These are phyloP conservation scores for Cyphomyrus plagiostoma DNA, from an alignment of 2,113 vertebrate species.

Conservation along the genomic window DNA sequence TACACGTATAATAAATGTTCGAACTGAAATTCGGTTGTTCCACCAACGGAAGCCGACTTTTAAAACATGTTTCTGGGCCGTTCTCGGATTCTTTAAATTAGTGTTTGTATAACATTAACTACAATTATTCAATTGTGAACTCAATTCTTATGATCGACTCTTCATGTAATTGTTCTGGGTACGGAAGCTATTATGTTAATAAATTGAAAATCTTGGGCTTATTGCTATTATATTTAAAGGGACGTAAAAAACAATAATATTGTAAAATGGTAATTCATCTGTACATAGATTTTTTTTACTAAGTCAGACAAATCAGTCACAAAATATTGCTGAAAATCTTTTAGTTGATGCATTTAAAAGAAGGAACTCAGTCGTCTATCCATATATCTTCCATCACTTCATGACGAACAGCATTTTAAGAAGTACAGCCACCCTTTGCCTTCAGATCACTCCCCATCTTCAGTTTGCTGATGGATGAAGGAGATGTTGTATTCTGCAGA, in stretches of 20 bases:
- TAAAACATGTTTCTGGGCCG: no score
- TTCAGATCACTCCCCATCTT: neutral
- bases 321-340: neutral
- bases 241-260: neutral
- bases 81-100: neutral
- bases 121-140: neutral
- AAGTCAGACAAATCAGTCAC: neutral
- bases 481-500: neutral
- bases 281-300: neutral
- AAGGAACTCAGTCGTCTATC: neutral
- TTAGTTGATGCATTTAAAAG: neutral
- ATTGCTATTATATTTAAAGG: neutral
- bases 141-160: neutral
- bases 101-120: neutral
- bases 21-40: neutral
- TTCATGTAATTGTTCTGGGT: neutral
- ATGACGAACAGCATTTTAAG: neutral
- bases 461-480: neutral
- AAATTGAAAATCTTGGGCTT: neutral
- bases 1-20: neutral
- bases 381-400: neutral
- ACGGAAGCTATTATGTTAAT: neutral
- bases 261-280: neutral
- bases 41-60: neutral
- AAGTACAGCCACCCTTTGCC: neutral